Percentiles rank a stretch among this genome's conserved stretches.
Conservation (phyloP, 2,113 vertebrate species). For the Lota lota region DNA sequence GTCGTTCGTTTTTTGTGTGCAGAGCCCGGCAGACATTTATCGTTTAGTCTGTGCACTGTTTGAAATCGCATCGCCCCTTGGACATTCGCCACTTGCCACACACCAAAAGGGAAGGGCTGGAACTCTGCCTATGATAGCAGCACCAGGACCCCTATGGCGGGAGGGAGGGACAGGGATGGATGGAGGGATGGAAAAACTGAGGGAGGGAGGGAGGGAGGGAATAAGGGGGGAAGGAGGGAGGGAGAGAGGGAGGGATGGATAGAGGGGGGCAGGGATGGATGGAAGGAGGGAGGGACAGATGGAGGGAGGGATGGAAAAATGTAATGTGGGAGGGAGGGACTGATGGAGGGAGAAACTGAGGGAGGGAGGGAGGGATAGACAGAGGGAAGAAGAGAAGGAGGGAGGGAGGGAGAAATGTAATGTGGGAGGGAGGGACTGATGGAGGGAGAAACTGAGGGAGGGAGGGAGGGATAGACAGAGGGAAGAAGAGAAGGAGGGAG, state of each 20-base stretch:
- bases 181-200: too few relatives aligned
- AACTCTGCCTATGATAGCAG: constrained; percentile 13
- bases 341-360: too few relatives aligned
- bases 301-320: too few relatives aligned
- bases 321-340: not conserved
- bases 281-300: not conserved
- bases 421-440: not conserved
- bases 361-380: not conserved
- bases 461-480: too few relatives aligned
- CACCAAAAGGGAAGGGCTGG: not conserved
- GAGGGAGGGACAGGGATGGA: not conserved
- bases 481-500: constrained; percentile 13
- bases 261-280: too few relatives aligned
- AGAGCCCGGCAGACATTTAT: not conserved
- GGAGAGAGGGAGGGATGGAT: not conserved
- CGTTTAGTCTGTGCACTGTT: not conserved
- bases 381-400: not conserved
- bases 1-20: not conserved
- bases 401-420: not conserved
- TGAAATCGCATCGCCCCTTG: not conserved
- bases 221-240: not conserved
- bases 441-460: not conserved
- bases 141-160: constrained; percentile 3
- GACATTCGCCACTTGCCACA: constrained; percentile 21
- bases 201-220: too few relatives aligned